Percentiles rank a stretch among this genome's conserved stretches.
phyloP scores from a whole-genome alignment of 2,113 vertebrate species.

The Tetrao urogallus region DNA sequence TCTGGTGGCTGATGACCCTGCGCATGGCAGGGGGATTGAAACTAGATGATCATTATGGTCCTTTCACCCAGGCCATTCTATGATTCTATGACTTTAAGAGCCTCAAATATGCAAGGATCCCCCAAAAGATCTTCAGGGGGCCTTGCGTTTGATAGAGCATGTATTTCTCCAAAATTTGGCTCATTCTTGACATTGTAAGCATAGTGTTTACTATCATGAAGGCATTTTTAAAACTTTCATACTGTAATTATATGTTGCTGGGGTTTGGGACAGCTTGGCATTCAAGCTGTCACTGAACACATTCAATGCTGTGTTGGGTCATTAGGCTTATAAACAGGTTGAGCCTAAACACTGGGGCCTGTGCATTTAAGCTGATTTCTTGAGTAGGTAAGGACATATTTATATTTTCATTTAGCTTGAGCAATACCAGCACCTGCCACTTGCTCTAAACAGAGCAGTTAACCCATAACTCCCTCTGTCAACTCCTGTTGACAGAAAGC shows the following conservation, averaged over 20 bases:
- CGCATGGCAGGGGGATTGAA: too few relatives aligned
- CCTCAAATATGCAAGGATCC: not conserved
- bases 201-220: not conserved
- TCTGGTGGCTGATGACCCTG: too few relatives aligned
- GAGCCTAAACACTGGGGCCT: not conserved
- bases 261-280: not conserved
- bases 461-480: constrained; percentile 64
- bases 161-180: not conserved
- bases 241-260: not conserved
- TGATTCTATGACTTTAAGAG: not conserved
- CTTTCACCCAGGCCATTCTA: too few relatives aligned
- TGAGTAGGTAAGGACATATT: constrained; percentile 50
- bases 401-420: constrained; percentile 64
- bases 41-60: too few relatives aligned
- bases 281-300: constrained; percentile 38
- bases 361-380: constrained; percentile 28
- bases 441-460: constrained; percentile 52
- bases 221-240: not conserved
- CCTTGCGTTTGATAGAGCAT: not conserved
- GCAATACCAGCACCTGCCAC: constrained; percentile 69
- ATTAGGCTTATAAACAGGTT: constrained; percentile 37
- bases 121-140: not conserved
- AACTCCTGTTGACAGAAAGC: constrained; percentile 48
- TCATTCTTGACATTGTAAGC: not conserved
- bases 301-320: not conserved